Evolutionary conservation across 2,113 vertebrate species (phyloP).

Genomic region (Podilymbus podiceps): DNA sequence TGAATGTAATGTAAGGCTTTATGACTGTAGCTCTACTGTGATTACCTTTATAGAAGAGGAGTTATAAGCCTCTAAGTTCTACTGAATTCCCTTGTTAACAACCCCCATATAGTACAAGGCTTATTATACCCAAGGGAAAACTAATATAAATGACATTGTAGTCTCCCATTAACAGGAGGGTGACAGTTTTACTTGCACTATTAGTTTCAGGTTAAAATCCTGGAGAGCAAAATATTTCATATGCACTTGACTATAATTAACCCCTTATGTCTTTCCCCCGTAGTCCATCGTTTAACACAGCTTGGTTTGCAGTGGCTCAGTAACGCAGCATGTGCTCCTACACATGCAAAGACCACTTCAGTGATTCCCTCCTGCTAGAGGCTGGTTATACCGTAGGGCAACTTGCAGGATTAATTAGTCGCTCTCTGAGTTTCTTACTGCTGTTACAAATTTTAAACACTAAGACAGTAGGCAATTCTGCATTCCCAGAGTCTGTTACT

Average conservation of each 20-base stretch:
- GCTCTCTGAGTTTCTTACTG: neutral
- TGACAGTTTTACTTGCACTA: slow-evolving; percentile 19
- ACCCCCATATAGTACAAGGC: neutral
- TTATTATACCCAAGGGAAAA: slow-evolving; percentile 38
- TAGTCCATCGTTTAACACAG: neutral
- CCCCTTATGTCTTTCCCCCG: neutral
- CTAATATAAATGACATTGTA: slow-evolving; percentile 10
- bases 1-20: neutral
- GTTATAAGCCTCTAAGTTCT: slow-evolving; percentile 15
- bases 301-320: neutral
- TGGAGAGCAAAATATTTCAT: slow-evolving; percentile 12
- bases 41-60: slow-evolving; percentile 19
- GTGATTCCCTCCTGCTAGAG: neutral
- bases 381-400: neutral
- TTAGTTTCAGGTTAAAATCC: slow-evolving; percentile 43
- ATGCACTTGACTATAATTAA: slow-evolving; percentile 18
- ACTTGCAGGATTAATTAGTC: slow-evolving; percentile 5
- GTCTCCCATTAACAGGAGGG: slow-evolving; percentile 1
- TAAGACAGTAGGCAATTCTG: neutral
- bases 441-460: neutral
- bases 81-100: slow-evolving; percentile 35
- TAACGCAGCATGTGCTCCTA: neutral
- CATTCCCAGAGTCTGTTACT: neutral
- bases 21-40: neutral
- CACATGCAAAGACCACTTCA: neutral